Evolutionary conservation across 92 coral and sea anemone species (phyloP).

Genomic region (Epizoanthus scotinus): DNA sequence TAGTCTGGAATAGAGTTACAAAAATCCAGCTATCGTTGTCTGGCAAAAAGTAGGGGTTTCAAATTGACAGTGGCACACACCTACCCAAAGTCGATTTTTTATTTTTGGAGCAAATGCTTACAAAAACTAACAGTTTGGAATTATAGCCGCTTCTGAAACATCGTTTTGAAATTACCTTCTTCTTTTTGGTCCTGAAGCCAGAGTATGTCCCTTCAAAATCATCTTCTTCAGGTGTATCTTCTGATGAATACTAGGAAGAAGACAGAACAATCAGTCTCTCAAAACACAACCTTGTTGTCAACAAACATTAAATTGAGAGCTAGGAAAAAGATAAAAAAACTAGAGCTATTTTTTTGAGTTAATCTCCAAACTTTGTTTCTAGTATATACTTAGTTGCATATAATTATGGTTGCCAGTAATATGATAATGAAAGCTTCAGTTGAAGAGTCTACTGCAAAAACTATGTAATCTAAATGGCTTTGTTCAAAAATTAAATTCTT

Average conservation of each 20-base stretch:
- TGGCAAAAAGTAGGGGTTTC: too few relatives aligned
- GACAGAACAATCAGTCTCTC: not conserved
- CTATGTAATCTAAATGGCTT: too few relatives aligned
- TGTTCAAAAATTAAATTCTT: too few relatives aligned
- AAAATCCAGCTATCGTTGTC: too few relatives aligned
- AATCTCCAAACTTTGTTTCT: not conserved
- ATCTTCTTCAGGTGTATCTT: conserved; percentile 91
- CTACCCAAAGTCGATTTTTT: too few relatives aligned
- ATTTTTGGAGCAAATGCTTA: too few relatives aligned
- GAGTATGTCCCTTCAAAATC: conserved; percentile 83
- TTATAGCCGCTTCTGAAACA: not conserved
- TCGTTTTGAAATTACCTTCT: conserved; percentile 64
- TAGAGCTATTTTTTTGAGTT: not conserved
- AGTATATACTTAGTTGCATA: too few relatives aligned
- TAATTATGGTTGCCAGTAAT: too few relatives aligned
- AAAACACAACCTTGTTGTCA: not conserved
- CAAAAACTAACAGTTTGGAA: not conserved
- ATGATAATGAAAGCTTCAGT: too few relatives aligned
- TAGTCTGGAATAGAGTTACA: too few relatives aligned
- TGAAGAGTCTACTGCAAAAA: too few relatives aligned
- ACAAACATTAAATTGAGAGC: not conserved
- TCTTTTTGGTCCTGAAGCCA: conserved; percentile 90
- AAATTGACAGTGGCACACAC: too few relatives aligned
- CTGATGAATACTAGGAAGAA: conserved; percentile 80
- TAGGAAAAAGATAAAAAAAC: not conserved